These are phyloP conservation scores for Chelonus insularis DNA, from an alignment of 1,140 invertebrate species.

Conservation along the genomic window DNA sequence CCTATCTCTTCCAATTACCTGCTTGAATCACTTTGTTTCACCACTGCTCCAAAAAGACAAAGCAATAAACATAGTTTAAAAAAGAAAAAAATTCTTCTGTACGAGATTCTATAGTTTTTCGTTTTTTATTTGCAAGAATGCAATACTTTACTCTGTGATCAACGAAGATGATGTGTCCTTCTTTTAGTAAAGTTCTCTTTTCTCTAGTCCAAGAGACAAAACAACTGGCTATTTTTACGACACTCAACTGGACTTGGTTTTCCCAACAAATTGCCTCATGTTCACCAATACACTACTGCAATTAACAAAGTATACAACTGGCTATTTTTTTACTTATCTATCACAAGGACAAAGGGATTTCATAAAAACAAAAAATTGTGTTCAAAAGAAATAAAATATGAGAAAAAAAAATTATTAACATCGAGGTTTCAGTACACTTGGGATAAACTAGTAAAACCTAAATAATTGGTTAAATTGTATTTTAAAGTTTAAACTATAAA, in stretches of 20 bases:
- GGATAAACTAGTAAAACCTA: too few relatives aligned
- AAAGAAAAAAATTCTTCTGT: background rate
- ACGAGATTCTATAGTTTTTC: background rate
- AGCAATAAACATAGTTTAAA: background rate
- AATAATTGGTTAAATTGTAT: too few relatives aligned
- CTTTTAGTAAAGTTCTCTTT: too few relatives aligned
- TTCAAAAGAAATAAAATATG: background rate
- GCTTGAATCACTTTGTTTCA: background rate
- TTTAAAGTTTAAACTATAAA: too few relatives aligned
- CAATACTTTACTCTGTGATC: slow-evolving; percentile 8
- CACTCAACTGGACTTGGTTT: background rate
- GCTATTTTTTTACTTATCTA: too few relatives aligned
- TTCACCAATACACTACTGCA: background rate
- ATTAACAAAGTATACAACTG: too few relatives aligned
- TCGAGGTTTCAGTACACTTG: too few relatives aligned
- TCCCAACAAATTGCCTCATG: background rate
- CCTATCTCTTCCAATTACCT: background rate
- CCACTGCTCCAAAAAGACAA: background rate
- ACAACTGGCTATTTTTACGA: slow-evolving; percentile 6
- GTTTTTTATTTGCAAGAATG: background rate
- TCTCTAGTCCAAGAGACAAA: background rate
- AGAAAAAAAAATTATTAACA: too few relatives aligned
- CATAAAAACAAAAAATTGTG: background rate
- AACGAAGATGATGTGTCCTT: background rate
- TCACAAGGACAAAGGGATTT: too few relatives aligned